Percentiles rank a stretch among this genome's conserved stretches.
Evolutionary conservation across 2,888 invertebrate species (phyloP).

Genomic region (Andrena hattorfiana): DNA sequence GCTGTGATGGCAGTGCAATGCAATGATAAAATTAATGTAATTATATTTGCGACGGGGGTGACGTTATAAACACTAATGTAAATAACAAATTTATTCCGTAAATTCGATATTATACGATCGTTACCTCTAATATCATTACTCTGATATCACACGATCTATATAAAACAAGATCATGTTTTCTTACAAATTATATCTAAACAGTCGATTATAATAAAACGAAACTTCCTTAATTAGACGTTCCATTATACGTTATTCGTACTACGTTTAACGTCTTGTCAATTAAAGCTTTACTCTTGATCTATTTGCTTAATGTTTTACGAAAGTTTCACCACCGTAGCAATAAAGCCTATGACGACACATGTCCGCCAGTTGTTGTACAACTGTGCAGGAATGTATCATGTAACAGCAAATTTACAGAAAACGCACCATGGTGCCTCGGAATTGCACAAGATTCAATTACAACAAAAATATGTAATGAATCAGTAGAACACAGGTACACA

Average conservation of each 20-base stretch:
- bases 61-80: slow-evolving; percentile 26
- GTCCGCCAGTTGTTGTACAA: slow-evolving; percentile 51
- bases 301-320: background rate
- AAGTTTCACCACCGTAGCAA: slow-evolving; percentile 58
- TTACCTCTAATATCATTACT: background rate
- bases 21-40: slow-evolving; percentile 56
- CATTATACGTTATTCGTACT: background rate
- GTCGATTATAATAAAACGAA: background rate
- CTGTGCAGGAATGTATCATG: slow-evolving; percentile 58
- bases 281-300: background rate
- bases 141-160: background rate
- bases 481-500: slow-evolving; percentile 49
- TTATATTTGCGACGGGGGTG: slow-evolving; percentile 54
- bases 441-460: slow-evolving; percentile 61
- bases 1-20: slow-evolving; percentile 60
- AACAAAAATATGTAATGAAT: slow-evolving; percentile 56
- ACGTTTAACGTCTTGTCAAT: background rate
- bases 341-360: slow-evolving; percentile 41
- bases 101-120: background rate
- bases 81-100: background rate
- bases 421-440: slow-evolving; percentile 64
- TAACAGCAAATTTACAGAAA: slow-evolving; percentile 67
- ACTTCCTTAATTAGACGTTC: background rate
- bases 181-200: background rate
- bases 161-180: background rate